A percentile compares a stretch with the other conserved stretches of the same genome.
Evolutionary conservation across 2,113 vertebrate species (phyloP).

Genomic region (Heterocephalus glaber): DNA sequence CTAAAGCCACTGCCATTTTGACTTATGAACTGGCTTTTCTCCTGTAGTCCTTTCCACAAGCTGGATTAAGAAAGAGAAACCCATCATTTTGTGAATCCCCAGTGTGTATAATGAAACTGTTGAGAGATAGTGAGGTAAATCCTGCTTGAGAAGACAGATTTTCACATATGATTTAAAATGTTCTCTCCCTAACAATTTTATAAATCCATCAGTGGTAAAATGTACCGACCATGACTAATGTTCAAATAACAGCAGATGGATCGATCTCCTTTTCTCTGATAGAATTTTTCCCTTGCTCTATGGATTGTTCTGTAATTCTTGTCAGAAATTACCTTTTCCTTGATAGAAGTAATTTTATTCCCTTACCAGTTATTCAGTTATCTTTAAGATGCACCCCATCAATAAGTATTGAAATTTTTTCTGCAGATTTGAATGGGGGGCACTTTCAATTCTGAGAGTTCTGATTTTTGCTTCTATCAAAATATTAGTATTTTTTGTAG

Average conservation of each 20-base stretch:
- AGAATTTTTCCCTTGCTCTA: background rate
- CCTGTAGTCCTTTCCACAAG: background rate
- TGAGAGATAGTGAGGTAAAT: background rate
- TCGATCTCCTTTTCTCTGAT: constrained; percentile 1
- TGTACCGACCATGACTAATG: background rate
- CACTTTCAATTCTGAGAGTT: background rate
- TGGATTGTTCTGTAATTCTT: background rate
- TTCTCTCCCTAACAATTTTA: background rate
- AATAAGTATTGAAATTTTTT: background rate
- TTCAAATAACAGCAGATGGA: background rate
- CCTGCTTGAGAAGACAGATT: constrained; percentile 12
- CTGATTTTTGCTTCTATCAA: background rate
- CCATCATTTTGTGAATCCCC: background rate
- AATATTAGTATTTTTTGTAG: background rate
- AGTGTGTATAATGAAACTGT: background rate
- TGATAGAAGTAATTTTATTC: background rate
- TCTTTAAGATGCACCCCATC: background rate
- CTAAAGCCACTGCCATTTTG: background rate
- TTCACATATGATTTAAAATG: background rate
- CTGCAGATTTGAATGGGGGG: background rate
- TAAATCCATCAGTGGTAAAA: constrained; percentile 19
- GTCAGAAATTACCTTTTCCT: background rate
- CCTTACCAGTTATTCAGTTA: background rate
- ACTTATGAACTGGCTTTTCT: constrained; percentile 21
- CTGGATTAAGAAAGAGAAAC: constrained; percentile 49